Evolutionary conservation across 2,797 vertebrate genomes (phyloP).

Genomic region (Hemitrygon akajei): DNA sequence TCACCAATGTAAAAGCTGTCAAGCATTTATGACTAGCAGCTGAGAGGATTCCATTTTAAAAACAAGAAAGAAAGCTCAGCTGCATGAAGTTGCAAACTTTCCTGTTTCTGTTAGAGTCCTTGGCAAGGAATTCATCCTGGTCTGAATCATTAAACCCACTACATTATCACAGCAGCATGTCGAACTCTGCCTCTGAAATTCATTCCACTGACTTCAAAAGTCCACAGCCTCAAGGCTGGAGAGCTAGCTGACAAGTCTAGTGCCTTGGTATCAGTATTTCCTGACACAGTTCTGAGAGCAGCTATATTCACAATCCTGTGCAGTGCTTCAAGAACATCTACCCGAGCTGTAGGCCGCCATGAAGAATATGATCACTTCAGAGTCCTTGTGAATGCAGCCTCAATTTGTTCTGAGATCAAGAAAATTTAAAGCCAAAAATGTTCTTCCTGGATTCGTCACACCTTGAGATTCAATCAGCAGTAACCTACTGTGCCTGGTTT

Average conservation of each 20-base stretch:
- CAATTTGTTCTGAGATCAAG: background rate
- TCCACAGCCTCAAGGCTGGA: background rate
- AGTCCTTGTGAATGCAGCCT: background rate
- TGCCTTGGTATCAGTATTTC: background rate
- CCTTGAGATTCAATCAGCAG: background rate
- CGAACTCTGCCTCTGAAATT: too few species aligned
- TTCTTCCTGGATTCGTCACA: background rate
- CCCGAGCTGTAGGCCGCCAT: background rate
- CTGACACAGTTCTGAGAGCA: background rate
- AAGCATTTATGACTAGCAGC: background rate
- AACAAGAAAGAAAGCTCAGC: background rate
- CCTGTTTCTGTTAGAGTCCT: background rate
- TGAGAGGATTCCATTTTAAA: background rate
- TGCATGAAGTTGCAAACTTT: background rate
- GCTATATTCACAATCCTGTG: background rate
- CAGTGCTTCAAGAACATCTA: background rate
- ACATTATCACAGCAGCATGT: too few species aligned
- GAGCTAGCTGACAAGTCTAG: background rate
- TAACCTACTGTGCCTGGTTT: background rate
- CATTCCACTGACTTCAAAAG: too few species aligned
- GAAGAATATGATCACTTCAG: background rate
- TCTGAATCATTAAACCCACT: too few species aligned
- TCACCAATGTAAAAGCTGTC: background rate
- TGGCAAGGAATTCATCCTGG: too few species aligned
- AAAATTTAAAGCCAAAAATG: background rate